Evolutionary conservation across 2,113 vertebrate species (phyloP).

Genomic region (Terrapene triunguis): DNA sequence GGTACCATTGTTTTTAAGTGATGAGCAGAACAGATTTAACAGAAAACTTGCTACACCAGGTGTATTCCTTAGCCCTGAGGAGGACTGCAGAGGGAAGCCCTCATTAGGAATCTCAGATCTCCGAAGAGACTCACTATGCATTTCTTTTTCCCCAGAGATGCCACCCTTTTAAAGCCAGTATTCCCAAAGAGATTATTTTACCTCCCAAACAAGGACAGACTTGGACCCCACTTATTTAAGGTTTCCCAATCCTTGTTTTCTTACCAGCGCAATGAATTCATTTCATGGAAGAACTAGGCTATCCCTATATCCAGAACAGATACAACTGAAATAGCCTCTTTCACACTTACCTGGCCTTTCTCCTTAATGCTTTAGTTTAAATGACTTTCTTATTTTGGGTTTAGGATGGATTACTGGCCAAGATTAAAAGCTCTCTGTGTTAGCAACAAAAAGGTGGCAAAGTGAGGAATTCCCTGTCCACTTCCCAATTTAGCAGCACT

Average conservation of each 20-base stretch:
- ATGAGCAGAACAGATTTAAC: not conserved
- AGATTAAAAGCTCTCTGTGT: not conserved
- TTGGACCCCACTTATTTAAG: not conserved
- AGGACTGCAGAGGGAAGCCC: not conserved
- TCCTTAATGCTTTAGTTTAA: not conserved
- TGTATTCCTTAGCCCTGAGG: not conserved
- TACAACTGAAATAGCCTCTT: not conserved
- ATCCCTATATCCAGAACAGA: not conserved
- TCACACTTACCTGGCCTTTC: not conserved
- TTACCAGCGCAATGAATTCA: accelerated
- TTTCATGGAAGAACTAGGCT: not conserved
- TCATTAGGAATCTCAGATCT: not conserved
- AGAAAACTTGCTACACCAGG: not conserved
- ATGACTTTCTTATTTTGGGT: not conserved
- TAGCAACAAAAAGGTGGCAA: not conserved
- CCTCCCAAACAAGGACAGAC: not conserved
- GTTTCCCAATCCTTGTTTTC: not conserved
- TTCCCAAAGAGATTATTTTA: not conserved
- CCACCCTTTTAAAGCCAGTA: not conserved
- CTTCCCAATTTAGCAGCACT: conserved; percentile 31
- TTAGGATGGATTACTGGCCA: conserved; percentile 20
- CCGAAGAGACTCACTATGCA: not conserved
- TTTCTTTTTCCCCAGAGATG: not conserved
- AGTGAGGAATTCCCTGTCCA: conserved; percentile 11
- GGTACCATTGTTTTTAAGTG: not conserved